phyloP scores from a whole-genome alignment of 2,797 vertebrate species.

The Propithecus perrieri region DNA sequence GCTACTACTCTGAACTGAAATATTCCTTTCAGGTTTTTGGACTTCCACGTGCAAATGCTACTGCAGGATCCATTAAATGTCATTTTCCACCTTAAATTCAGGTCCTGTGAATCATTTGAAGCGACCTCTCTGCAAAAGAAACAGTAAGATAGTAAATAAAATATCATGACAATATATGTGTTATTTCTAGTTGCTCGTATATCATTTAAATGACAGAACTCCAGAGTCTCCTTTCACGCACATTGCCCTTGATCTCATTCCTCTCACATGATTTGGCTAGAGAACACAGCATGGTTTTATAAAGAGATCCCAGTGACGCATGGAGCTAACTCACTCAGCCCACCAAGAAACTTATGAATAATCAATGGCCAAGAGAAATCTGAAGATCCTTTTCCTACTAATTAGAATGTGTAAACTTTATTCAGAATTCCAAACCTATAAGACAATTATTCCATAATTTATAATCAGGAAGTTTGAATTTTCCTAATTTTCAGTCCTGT shows the following conservation, averaged over 20 bases:
- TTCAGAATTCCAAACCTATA: constrained; percentile 23
- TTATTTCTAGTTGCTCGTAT: constrained; percentile 44
- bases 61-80: constrained; percentile 85
- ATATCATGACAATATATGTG: background rate
- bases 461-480: background rate
- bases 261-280: background rate
- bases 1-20: constrained; percentile 86
- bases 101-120: constrained; percentile 66
- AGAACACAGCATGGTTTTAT: constrained; percentile 39
- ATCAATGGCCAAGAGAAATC: background rate
- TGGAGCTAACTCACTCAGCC: constrained; percentile 44
- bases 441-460: background rate
- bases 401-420: background rate
- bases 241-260: constrained; percentile 47
- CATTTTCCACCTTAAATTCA: constrained; percentile 74
- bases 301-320: constrained; percentile 43
- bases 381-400: background rate
- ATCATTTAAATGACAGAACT: background rate
- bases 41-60: constrained; percentile 84
- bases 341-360: background rate
- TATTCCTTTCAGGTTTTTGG: constrained; percentile 80
- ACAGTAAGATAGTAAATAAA: constrained; percentile 52
- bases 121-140: constrained; percentile 70
- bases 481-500: constrained; percentile 2
- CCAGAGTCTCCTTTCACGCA: background rate